phyloP scores from a whole-genome alignment of 2,888 invertebrate genomes.

The Watsonalla binaria region DNA sequence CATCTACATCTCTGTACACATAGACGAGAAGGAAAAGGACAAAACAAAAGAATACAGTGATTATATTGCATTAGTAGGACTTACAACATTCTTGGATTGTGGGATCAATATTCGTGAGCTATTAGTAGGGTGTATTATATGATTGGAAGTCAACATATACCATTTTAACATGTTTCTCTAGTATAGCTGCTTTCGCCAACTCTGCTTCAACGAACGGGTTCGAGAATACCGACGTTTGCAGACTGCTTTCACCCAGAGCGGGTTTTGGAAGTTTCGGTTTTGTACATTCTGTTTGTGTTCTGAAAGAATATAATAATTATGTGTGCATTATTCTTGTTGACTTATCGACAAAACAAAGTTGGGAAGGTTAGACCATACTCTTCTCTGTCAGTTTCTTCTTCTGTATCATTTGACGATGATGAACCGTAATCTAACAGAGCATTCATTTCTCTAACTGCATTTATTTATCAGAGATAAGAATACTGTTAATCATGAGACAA shows the following conservation, averaged over 20 bases:
- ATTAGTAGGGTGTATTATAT: neutral
- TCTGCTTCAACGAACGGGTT: conserved; percentile 94
- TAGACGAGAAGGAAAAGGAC: no score
- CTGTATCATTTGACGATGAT: conserved; percentile 67
- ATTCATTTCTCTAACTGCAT: conserved; percentile 61
- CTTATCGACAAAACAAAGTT: neutral
- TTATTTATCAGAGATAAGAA: no score
- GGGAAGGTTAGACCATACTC: conserved; percentile 37
- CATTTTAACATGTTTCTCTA: conserved; percentile 96
- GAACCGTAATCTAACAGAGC: conserved; percentile 84
- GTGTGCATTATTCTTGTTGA: neutral
- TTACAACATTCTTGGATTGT: no score
- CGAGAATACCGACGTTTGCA: conserved; percentile 88
- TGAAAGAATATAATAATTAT: conserved; percentile 18
- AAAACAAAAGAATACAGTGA: no score
- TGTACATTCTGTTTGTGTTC: conserved; percentile 27
- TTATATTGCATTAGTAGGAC: no score
- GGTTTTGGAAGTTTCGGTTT: conserved; percentile 81
- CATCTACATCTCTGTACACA: no score
- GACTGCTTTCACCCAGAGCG: conserved; percentile 74
- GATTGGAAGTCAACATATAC: conserved; percentile 80
- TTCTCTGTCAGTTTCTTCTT: conserved; percentile 63
- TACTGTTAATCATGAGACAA: no score
- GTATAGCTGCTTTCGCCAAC: conserved; percentile 89
- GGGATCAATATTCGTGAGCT: no score